Base-by-base conservation (phyloP, 2,797 vertebrate genomes). In the Diceros bicornis region DNA sequence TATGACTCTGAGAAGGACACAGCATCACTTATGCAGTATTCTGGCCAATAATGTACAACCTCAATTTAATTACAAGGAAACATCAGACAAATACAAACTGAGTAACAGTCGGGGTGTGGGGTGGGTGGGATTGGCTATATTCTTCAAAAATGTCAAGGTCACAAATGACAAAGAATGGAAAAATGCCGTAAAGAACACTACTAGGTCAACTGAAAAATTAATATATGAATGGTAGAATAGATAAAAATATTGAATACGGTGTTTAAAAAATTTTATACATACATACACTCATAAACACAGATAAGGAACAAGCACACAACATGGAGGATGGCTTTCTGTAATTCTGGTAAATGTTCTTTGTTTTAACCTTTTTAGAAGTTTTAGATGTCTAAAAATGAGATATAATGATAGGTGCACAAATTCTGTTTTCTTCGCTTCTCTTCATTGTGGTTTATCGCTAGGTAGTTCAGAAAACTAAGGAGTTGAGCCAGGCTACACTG, bases 151-250 rank as follows among this genome's bases (percentile, higher is more conserved):
- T 44, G 20, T 71, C 37, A 82, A 52, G 68, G 37, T 74, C 61
- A 52, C 75, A 75, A 89, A 78, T 83, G 47, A 78, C 14, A 78
- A 91, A 50, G 69, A 50, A 88, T 81, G 75, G 16, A 44, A 95
- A 75, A 92, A 92, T 32, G 59, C 32, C 50, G 68, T 41, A 83
- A 64, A 61, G 75, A 25, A 37, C 47, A 32, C 69, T 92, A 61
- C 50, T 62, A 68, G 29, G 62, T 61, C 61, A 69, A 37, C 8
- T 55, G 41, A 89, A 89, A 89, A 66, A 52, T 81, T 75, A 91
- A 68, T 41, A 25, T 27, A 82, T 32, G 23, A 32, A 66, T 32
- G 29, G 68, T 25, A 74, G 23, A 72, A 91, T 2, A 86, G 47
- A 64, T 17, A 64, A 81, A 87, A 84, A 68, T 47, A 57, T 18